phyloP scores from a whole-genome alignment of 2,113 vertebrate species.

The Actinemys pallida region DNA sequence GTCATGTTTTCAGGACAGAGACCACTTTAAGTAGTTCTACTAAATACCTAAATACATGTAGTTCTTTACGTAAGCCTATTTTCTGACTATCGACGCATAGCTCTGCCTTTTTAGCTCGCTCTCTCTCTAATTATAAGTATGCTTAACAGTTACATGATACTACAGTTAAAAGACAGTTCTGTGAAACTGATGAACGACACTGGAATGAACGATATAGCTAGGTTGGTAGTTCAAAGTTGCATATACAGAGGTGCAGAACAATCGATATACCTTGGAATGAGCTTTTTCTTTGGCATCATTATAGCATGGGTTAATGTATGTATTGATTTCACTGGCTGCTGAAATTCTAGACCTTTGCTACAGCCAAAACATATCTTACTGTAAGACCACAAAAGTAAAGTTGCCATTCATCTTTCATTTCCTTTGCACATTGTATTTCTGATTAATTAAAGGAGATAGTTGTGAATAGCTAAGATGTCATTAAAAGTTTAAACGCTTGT shows the following conservation, averaged over 20 bases:
- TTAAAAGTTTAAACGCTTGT: background rate
- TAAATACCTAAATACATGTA: background rate
- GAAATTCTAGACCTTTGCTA: background rate
- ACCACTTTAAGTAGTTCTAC: background rate
- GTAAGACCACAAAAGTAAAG: background rate
- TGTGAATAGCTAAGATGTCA: background rate
- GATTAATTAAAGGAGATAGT: background rate
- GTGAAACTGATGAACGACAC: background rate
- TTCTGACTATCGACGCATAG: background rate
- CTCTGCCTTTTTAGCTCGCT: background rate
- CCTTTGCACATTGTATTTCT: background rate
- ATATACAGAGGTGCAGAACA: background rate
- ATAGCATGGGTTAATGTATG: background rate
- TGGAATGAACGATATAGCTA: background rate
- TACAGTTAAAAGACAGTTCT: constrained; percentile 42
- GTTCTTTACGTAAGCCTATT: background rate
- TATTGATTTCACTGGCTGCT: background rate
- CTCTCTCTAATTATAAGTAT: background rate
- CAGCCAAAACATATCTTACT: background rate
- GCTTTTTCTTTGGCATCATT: background rate
- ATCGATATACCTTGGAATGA: background rate
- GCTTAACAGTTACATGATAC: background rate
- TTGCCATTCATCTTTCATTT: background rate
- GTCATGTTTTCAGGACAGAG: background rate
- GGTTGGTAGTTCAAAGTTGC: background rate